These are phyloP conservation scores for Nicator chloris DNA, from an alignment of 2,113 vertebrate genomes.

Conservation along the genomic window DNA sequence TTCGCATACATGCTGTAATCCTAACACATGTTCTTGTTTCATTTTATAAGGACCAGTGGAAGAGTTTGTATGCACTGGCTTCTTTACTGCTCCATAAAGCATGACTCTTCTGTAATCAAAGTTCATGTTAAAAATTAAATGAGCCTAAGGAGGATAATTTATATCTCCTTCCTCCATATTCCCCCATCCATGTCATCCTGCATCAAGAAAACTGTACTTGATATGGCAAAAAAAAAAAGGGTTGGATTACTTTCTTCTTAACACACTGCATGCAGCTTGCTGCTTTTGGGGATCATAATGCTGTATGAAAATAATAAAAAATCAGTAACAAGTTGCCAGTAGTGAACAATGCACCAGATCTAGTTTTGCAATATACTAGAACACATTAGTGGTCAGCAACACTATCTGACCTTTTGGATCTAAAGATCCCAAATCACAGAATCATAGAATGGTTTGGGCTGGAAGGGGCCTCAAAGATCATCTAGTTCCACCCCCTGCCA, in stretches of 20 bases:
- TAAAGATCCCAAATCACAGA: neutral
- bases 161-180: neutral
- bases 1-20: constrained; percentile 8
- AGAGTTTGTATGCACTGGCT: neutral
- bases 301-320: neutral
- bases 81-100: constrained; percentile 38
- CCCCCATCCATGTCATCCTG: neutral
- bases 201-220: neutral
- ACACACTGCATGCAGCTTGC: neutral
- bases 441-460: neutral
- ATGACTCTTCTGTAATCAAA: constrained; percentile 21
- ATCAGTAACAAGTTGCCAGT: neutral
- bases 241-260: neutral
- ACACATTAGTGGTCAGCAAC: neutral
- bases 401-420: neutral
- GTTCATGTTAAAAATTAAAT: neutral
- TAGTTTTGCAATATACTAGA: neutral
- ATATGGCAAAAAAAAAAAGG: neutral
- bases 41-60: constrained; percentile 44
- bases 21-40: constrained; percentile 54
- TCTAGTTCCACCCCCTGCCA: neutral
- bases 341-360: neutral
- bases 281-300: neutral
- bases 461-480: neutral
- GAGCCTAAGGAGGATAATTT: neutral